Percentiles rank a stretch among this genome's conserved stretches.
phyloP scores from a whole-genome alignment of 2,113 vertebrate species.

The Gallinago undulata region DNA sequence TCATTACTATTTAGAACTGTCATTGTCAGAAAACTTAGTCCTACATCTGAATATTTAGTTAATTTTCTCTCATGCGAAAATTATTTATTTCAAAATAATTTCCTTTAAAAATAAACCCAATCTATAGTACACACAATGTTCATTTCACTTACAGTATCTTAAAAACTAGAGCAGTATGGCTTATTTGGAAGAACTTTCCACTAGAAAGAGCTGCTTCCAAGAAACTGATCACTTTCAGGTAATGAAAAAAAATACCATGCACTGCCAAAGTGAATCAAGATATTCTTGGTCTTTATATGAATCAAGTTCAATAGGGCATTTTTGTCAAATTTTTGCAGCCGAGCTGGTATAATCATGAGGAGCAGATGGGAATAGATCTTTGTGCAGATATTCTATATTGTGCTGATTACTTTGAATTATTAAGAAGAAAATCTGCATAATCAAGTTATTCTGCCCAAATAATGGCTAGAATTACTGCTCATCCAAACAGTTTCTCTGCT shows the following conservation, averaged over 20 bases:
- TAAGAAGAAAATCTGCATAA: constrained; percentile 18
- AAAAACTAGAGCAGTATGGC: neutral
- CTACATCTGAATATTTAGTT: neutral
- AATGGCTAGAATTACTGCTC: neutral
- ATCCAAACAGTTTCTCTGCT: neutral
- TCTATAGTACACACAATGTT: neutral
- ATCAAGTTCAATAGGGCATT: neutral
- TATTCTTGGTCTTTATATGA: neutral
- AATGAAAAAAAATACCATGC: neutral
- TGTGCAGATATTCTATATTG: neutral
- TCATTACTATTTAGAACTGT: neutral
- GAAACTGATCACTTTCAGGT: neutral
- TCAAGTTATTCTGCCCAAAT: neutral
- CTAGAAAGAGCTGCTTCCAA: neutral
- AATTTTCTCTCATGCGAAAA: neutral
- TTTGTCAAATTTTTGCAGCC: constrained; percentile 1
- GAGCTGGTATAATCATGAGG: neutral
- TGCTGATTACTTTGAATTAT: neutral
- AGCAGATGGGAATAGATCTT: constrained; percentile 21
- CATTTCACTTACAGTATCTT: neutral
- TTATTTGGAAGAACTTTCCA: neutral
- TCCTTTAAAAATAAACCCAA: neutral
- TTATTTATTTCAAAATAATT: neutral
- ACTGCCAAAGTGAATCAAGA: neutral
- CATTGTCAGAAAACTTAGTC: neutral